A percentile compares a stretch with the other conserved stretches of the same genome.
Evolutionary conservation across 2,797 vertebrate genomes (phyloP).

Genomic region (Gymnothorax reevesii): DNA sequence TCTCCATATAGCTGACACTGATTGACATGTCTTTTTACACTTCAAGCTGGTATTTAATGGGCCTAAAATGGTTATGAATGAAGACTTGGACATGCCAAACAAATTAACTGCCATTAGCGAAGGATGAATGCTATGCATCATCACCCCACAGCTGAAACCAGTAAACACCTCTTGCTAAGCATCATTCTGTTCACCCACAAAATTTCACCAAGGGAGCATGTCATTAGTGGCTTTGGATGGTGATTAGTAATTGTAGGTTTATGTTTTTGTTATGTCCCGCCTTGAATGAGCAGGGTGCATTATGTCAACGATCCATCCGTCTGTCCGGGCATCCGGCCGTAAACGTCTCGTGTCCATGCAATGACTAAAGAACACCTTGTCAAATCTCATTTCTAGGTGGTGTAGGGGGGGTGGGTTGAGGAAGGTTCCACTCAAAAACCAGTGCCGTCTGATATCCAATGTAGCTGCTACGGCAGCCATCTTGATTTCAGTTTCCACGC

Average conservation of each 20-base stretch:
- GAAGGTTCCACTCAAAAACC: too few relatives aligned
- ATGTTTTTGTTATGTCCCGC: not conserved
- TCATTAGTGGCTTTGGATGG: not conserved
- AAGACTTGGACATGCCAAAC: constrained; percentile 3
- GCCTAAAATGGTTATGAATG: not conserved
- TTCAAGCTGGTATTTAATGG: not conserved
- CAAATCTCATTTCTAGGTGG: too few relatives aligned
- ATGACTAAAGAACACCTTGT: too few relatives aligned
- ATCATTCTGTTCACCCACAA: not conserved
- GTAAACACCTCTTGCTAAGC: not conserved
- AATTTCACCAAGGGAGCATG: not conserved
- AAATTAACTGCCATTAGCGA: not conserved
- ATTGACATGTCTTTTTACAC: not conserved
- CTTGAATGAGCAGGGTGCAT: too few relatives aligned
- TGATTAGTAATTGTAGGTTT: constrained; percentile 16
- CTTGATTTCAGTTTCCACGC: too few relatives aligned
- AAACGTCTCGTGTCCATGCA: too few relatives aligned
- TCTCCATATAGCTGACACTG: not conserved
- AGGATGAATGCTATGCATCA: not conserved
- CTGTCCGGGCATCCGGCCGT: too few relatives aligned
- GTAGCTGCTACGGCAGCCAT: too few relatives aligned
- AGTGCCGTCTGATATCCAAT: too few relatives aligned
- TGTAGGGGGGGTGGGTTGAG: too few relatives aligned
- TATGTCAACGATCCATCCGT: too few relatives aligned
- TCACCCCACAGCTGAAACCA: constrained; percentile 1